Evolutionary conservation across 2,797 vertebrate species (phyloP).

Genomic region (Enoplosus armatus): DNA sequence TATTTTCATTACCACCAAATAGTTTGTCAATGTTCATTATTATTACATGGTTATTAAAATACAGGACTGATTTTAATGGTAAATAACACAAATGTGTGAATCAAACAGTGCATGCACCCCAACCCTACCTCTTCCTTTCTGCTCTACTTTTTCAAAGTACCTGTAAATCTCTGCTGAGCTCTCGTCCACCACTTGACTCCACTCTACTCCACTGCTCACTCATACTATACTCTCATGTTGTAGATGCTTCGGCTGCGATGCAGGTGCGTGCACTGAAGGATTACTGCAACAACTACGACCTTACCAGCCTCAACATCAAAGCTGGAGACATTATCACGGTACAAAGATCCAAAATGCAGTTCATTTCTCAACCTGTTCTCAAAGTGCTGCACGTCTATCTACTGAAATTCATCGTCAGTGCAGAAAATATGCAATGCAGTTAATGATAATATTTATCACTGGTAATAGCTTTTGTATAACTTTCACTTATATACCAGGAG

Average conservation of each 20-base stretch:
- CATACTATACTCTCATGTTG: constrained; percentile 9
- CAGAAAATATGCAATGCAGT: not conserved
- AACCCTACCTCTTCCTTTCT: not conserved
- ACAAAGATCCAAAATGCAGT: constrained; percentile 25
- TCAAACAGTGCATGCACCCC: not conserved
- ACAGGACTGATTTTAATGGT: too few relatives aligned
- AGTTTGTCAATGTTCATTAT: too few relatives aligned
- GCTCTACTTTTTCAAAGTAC: not conserved
- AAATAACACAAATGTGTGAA: not conserved
- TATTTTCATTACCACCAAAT: not conserved
- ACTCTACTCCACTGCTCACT: not conserved
- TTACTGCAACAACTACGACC: constrained; percentile 97
- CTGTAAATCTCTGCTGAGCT: constrained; percentile 18
- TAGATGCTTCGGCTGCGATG: constrained; percentile 94
- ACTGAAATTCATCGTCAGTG: not conserved
- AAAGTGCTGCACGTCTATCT: not conserved
- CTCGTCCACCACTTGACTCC: not conserved
- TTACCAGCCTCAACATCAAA: constrained; percentile 96
- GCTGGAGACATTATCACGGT: constrained; percentile 95
- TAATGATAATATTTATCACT: too few relatives aligned
- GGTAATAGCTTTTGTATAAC: not conserved
- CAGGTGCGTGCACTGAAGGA: constrained; percentile 95
- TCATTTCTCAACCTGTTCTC: not conserved
- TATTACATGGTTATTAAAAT: too few relatives aligned
- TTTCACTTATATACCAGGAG: not conserved